Base-by-base conservation (phyloP, 1,140 invertebrate species). In the Lepidurus apus region DNA sequence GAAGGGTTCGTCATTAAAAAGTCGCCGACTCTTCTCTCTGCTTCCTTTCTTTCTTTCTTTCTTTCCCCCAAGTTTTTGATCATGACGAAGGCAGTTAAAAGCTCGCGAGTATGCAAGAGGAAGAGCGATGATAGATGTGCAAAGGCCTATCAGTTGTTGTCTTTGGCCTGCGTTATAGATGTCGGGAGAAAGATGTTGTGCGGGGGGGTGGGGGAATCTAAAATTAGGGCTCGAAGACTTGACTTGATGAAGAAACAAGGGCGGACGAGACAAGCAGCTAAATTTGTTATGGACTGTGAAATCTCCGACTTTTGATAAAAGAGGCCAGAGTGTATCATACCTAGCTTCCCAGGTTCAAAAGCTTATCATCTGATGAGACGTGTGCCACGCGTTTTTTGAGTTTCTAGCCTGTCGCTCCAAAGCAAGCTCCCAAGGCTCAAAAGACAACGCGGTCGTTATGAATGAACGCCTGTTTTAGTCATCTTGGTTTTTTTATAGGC, bases 131-230 rank as follows among this genome's bases (percentile, higher is more conserved):
- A 65, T 65, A 65, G 53, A 65, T 65, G n/a, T 65, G 53, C 53
- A 17, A 21, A 65, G 53, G 53, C 53, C 53, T 65, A 65, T 65
- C 53, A 65, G 53, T 65, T 65, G 53, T 65, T 65, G 53, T 65
- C 53, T 65, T 65, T 65, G 53, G 53, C 53, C 53, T 65, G 53
- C 53, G 53, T 65, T 65, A 65, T 65, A 65, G 53, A 65, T 65
- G 53, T 65, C 21, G 53, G 53, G 53, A 65, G 21, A 13, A 65
- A 65, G 53, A 65, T 65, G 53, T 65, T 65, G 53, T 21, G 53
- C 5, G 53, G 53, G 17, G 53, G 45, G 45, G 45, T 9, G 1
- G 45, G 45, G 45, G 17, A 7, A 65, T 65, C 53, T 65, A 65
- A 65, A 65, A 13, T 65, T 65, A 65, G 53, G 53, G 53, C 53